Conservation (phyloP, 1,140 invertebrate genomes). For the Hylaeus volcanicus region DNA sequence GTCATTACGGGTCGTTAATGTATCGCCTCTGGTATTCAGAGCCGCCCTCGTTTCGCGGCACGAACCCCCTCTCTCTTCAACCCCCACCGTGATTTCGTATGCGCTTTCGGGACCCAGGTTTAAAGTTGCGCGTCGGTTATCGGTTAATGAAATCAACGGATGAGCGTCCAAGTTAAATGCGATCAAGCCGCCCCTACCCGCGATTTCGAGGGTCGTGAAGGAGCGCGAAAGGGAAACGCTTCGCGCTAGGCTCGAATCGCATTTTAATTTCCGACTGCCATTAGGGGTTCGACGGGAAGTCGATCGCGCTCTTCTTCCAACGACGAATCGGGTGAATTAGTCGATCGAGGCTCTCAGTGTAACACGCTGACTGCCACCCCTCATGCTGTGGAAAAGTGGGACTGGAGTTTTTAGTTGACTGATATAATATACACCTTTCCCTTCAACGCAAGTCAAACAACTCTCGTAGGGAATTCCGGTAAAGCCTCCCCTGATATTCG, state of each 20-base stretch:
- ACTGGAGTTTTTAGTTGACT: too few relatives aligned
- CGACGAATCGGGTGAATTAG: constrained; percentile 18
- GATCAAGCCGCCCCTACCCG: constrained; percentile 50
- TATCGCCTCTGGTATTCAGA: constrained; percentile 64
- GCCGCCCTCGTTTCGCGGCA: constrained; percentile 53
- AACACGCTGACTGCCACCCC: too few relatives aligned
- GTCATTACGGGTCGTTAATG: constrained; percentile 72
- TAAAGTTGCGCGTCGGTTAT: constrained; percentile 63
- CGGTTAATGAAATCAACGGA: constrained; percentile 76
- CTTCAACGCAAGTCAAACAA: too few relatives aligned
- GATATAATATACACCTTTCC: too few relatives aligned
- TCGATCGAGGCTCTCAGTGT: neutral
- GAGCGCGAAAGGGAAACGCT: constrained; percentile 3
- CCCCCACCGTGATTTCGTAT: constrained; percentile 48
- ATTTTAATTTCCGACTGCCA: constrained; percentile 74
- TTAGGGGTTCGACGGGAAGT: constrained; percentile 57
- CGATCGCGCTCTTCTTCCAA: constrained; percentile 36
- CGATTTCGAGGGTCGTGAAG: constrained; percentile 7
- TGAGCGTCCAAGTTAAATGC: constrained; percentile 63
- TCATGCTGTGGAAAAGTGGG: too few relatives aligned
- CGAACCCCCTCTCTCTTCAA: constrained; percentile 1
- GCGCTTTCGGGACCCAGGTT: constrained; percentile 27
- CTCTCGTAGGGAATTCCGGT: neutral
- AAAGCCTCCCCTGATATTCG: neutral
- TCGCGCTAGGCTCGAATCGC: constrained; percentile 33